Evolutionary conservation across 2,888 invertebrate genomes (phyloP), one percentile per base, ranked within the genome.

Genomic region (Ramazzottius varieornatus): DNA sequence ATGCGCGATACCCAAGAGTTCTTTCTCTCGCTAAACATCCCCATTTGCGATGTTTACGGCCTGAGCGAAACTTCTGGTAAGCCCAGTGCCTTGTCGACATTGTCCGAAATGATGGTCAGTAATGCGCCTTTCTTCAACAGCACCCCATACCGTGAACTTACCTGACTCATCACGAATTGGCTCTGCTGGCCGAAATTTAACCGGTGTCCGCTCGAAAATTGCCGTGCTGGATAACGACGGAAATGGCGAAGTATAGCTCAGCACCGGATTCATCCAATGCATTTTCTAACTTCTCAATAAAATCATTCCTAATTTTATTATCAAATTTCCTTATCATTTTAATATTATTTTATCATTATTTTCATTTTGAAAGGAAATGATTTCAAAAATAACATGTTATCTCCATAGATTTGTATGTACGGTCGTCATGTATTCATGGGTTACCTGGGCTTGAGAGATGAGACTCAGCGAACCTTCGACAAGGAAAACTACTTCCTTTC

Each of bases 391-490:
- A 4, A 24, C 8, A 32, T 63, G 20, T 29, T 67, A n/a, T 32
- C 13, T 63, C 67, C 67, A 8, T 66, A 80, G 80, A 80, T 91
- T 67, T 84, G 85, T 74, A 83, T 90, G 80, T 80, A 82, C 63
- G 92, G 92, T 16, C 83, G 92, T 33, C 86, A 90, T 73, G 81
- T 91, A 4, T 88, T 88, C 75, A 91, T 92, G 89, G 92, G 92
- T 0, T 93, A 93, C 72, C 79, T 91, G 63, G 79, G 82, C 69
- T 83, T 84, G 65, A 80, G 81, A 54, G 84, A 83, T 67, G 88
- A 89, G 76, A 88, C 89, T 0, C 77, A 76, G 33, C 86, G 84
- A 67, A 78, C 85, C 0, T 75, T 90, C 33, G 87, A 89, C 72
- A 70, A 69, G 1, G 84, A 88, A 0, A 86, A 86, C n/a, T 91